Evolutionary conservation across 2,113 vertebrate species (phyloP).

Genomic region (Monopterus albus): DNA sequence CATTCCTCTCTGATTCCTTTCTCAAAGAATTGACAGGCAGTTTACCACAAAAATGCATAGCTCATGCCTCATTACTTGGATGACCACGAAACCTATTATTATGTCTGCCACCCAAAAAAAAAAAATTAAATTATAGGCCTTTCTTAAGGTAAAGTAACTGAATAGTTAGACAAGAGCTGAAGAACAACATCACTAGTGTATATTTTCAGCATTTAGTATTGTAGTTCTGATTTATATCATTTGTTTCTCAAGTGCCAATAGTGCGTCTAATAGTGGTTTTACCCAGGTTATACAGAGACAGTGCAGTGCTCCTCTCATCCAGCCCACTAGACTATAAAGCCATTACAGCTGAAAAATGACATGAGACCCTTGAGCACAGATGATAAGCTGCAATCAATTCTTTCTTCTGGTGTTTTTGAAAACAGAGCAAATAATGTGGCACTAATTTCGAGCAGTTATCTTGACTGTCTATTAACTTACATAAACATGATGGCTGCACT

Average conservation of each 20-base stretch:
- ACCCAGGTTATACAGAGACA: conserved; percentile 49
- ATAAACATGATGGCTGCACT: conserved; percentile 15
- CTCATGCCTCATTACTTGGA: conserved; percentile 34
- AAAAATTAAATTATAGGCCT: conserved; percentile 54
- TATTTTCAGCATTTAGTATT: conserved; percentile 12
- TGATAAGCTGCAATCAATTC: conserved; percentile 42
- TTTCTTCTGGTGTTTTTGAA: conserved; percentile 4
- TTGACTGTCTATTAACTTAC: conserved; percentile 4
- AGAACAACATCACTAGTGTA: conserved; percentile 1
- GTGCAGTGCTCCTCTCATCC: conserved; percentile 25
- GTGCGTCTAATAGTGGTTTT: not conserved
- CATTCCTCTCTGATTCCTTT: not conserved
- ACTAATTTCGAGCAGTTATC: conserved; percentile 7
- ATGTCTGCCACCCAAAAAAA: conserved; percentile 21
- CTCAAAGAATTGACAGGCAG: conserved; percentile 25
- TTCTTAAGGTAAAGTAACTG: not conserved
- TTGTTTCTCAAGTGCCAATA: not conserved
- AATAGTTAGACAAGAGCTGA: not conserved
- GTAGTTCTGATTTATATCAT: conserved; percentile 10
- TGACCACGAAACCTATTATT: conserved; percentile 35
- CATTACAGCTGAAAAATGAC: conserved; percentile 33
- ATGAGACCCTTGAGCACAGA: conserved; percentile 20
- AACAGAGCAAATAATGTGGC: conserved; percentile 26
- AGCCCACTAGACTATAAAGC: conserved; percentile 39
- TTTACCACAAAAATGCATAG: conserved; percentile 33